Conservation (phyloP, 2,113 vertebrate genomes). For the Corythoichthys haematopterus region DNA sequence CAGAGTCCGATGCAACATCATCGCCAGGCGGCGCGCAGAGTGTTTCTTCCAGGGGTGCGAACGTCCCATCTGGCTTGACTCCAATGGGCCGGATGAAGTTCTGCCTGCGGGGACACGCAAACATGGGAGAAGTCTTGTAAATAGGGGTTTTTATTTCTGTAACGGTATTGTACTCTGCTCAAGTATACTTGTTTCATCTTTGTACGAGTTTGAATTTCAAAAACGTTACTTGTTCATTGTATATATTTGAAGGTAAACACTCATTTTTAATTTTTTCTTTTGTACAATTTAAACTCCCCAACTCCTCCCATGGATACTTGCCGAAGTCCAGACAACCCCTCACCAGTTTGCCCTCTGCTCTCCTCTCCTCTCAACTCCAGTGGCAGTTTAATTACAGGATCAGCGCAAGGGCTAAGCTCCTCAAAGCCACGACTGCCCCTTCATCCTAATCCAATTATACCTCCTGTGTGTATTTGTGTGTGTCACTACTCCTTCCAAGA, state of each 20-base stretch:
- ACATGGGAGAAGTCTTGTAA: background rate
- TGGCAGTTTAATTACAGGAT: constrained; percentile 93
- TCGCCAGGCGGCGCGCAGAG: constrained; percentile 71
- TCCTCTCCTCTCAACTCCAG: constrained; percentile 28
- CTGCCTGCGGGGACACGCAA: constrained; percentile 76
- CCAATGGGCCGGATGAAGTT: constrained; percentile 94
- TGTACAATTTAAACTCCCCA: constrained; percentile 43
- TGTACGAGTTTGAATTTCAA: too few relatives aligned
- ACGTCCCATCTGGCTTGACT: constrained; percentile 85
- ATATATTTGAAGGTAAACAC: background rate
- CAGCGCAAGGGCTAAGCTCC: constrained; percentile 94
- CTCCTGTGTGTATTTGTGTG: constrained; percentile 72
- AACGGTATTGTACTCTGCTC: constrained; percentile 4
- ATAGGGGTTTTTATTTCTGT: background rate
- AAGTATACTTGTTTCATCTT: background rate
- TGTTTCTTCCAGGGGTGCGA: constrained; percentile 88
- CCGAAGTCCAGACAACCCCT: constrained; percentile 70
- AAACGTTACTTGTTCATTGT: background rate
- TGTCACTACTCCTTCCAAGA: constrained; percentile 78
- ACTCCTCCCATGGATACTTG: constrained; percentile 53
- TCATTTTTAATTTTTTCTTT: constrained; percentile 55
- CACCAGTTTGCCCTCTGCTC: constrained; percentile 30
- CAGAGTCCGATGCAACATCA: constrained; percentile 85
- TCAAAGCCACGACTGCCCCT: constrained; percentile 86
- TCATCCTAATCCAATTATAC: constrained; percentile 97